Evolutionary conservation across 2,888 invertebrate species (phyloP).

Genomic region (Luperina nickerlii): DNA sequence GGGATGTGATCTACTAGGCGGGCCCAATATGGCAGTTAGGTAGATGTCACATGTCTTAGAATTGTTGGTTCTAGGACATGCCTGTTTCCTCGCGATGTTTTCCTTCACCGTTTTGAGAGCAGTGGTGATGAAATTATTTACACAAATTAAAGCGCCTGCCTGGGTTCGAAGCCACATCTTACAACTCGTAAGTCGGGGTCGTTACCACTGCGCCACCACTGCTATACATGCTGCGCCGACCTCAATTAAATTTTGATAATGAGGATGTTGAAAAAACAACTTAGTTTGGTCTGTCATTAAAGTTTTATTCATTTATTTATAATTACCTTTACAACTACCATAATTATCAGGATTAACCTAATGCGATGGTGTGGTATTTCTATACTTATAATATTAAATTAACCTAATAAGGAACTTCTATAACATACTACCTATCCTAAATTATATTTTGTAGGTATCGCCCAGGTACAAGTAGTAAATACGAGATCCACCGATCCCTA

Average conservation of each 20-base stretch:
- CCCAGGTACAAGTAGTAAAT: background rate
- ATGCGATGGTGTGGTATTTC: too few relatives aligned
- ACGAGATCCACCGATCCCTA: background rate
- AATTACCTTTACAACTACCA: too few relatives aligned
- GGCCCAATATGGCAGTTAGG: background rate
- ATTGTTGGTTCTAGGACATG: background rate
- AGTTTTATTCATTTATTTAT: too few relatives aligned
- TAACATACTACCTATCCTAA: too few relatives aligned
- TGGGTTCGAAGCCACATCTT: background rate
- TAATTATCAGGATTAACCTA: too few relatives aligned
- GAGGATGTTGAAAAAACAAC: background rate
- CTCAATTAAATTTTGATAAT: background rate
- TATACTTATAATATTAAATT: too few relatives aligned
- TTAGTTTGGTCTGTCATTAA: background rate
- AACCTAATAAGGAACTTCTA: too few relatives aligned
- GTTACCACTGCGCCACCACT: background rate
- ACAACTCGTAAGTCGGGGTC: background rate
- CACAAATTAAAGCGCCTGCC: background rate
- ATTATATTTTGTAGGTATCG: background rate
- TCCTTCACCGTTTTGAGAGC: background rate
- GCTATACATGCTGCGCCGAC: background rate
- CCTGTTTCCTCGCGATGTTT: background rate
- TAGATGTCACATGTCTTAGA: background rate
- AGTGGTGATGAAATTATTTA: background rate
- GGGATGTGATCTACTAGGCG: background rate